These are phyloP conservation scores for Solenopsis invicta DNA, from an alignment of 1,140 invertebrate species.

Conservation along the genomic window DNA sequence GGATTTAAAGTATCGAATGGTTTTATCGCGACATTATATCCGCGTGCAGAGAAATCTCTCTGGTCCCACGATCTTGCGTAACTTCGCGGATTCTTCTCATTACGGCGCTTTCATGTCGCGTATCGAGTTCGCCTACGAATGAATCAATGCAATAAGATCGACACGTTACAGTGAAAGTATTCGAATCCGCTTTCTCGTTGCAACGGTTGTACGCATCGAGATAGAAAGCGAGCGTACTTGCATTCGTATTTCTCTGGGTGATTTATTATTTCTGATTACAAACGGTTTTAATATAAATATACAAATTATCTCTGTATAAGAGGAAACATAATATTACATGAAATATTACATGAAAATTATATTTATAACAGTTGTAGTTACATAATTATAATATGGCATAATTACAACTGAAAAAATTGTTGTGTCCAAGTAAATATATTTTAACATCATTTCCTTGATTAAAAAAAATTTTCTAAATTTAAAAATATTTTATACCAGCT, in stretches of 20 bases:
- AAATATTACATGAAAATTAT: not conserved
- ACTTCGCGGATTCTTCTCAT: not conserved
- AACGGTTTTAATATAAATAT: not conserved
- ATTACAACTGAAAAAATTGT: not conserved
- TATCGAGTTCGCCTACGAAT: conserved; percentile 4
- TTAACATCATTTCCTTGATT: too few species aligned
- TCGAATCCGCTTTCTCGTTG: conserved; percentile 42
- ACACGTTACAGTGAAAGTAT: conserved; percentile 33
- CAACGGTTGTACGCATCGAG: not conserved
- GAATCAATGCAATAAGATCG: conserved; percentile 23
- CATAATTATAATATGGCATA: not conserved
- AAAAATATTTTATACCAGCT: too few species aligned
- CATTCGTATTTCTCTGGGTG: not conserved
- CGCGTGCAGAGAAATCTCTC: not conserved
- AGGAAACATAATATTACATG: too few species aligned
- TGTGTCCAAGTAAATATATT: too few species aligned
- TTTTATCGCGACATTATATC: not conserved
- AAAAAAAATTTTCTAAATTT: too few species aligned
- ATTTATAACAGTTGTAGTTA: not conserved
- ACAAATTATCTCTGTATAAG: not conserved
- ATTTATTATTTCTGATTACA: conserved; percentile 25
- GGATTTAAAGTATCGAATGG: not conserved
- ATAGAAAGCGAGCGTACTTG: conserved; percentile 24
- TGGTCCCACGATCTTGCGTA: not conserved
- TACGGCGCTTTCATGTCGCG: not conserved